Evolutionary conservation across 2,113 vertebrate species (phyloP), one percentile per base, ranked within the genome.

Genomic region (Corydoras sp.): DNA sequence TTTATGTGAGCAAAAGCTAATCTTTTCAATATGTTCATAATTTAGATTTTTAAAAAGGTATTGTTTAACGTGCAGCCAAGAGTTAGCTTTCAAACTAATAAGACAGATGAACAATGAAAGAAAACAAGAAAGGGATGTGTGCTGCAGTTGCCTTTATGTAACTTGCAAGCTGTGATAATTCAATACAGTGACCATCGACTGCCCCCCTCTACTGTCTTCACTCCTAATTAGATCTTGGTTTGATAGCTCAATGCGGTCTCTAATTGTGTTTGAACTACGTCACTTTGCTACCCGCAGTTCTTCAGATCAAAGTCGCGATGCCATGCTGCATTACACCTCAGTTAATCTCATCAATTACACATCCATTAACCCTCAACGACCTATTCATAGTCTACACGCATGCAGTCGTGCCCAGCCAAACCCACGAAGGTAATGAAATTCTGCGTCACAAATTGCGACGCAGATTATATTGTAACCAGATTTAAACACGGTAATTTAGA

Each of bases 181-280:
- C 85, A 88, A 87, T 88, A 84, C 81, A 75, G 80, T 80, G 84
- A 80, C 85, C 85, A 89, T 85, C 87, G 86, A 88, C 85, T 83
- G 85, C 82, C 70, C 85, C 83, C 80, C 76, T 11, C 31, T 78
- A 79, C 81, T 70, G 77, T 85, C 85, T 86, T 85, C 83, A 78
- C 83, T 89, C 78, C 84, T 89, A 89, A 90, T 90, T 88, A 90
- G 88, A 90, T 90, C 86, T 88, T 80, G 82, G 83, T 89, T 87
- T 87, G 88, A 88, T 85, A 86, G 83, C 86, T 83, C 81, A 81
- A 86, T 86, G 79, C 84, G 80, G 75, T 80, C 82, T 83, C 86
- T 88, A 89, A 89, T 86, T 88, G 86, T 82, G 80, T 83, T 81
- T 77, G 80, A 43, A 73, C 79, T 77, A 85, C 81, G 76, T 86